Conservation (phyloP, 2,113 vertebrate genomes). For the Seriola rivoliana region DNA sequence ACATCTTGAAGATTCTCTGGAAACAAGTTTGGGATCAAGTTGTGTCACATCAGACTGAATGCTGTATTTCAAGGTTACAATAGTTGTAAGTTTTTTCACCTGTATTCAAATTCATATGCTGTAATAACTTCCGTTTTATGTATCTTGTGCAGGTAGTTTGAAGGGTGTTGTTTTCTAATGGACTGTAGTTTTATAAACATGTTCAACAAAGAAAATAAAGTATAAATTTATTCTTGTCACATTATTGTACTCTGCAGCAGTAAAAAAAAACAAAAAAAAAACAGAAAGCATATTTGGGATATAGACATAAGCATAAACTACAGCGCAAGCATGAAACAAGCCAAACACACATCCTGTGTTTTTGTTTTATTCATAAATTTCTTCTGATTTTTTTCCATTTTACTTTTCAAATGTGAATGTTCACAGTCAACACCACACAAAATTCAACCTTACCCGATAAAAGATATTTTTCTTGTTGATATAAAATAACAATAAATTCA, state of each 20-base stretch:
- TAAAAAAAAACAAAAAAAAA: background rate
- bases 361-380: conserved; percentile 83
- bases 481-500: conserved; percentile 84
- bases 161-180: conserved; percentile 17
- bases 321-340: conserved; percentile 61
- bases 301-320: conserved; percentile 6
- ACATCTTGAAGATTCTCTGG: conserved; percentile 14
- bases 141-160: conserved; percentile 21
- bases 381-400: conserved; percentile 78
- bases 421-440: conserved; percentile 84
- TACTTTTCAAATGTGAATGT: conserved; percentile 84
- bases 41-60: conserved; percentile 57
- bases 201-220: conserved; percentile 40
- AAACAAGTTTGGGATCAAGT: conserved; percentile 36
- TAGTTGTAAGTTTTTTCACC: background rate
- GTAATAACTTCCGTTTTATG: conserved; percentile 28
- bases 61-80: conserved; percentile 31
- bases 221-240: conserved; percentile 35
- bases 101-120: conserved; percentile 47
- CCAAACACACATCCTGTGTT: conserved; percentile 65
- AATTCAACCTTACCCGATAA: conserved; percentile 80
- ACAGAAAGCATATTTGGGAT: background rate
- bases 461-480: conserved; percentile 78
- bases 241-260: conserved; percentile 29
- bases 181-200: conserved; percentile 18